Conservation (phyloP, 2,113 vertebrate species). For the Gallinago jamesoni region DNA sequence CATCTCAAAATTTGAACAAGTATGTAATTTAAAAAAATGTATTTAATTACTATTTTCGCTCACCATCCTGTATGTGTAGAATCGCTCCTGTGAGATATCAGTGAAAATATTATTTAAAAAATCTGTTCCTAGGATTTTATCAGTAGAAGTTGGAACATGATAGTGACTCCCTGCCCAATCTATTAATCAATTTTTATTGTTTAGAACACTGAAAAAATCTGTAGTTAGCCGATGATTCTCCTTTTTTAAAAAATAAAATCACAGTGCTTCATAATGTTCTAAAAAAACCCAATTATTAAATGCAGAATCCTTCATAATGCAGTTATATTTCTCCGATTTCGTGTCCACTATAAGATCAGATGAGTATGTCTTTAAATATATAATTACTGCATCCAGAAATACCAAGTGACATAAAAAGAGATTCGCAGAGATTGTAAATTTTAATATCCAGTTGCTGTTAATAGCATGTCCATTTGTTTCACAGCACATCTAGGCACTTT, state of each 20-base stretch:
- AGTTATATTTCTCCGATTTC: background rate
- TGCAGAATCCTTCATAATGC: background rate
- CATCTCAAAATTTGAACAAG: background rate
- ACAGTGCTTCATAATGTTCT: background rate
- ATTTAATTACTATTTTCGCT: background rate
- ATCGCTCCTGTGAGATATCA: background rate
- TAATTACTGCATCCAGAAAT: background rate
- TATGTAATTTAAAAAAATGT: background rate
- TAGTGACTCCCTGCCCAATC: background rate
- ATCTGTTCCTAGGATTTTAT: background rate
- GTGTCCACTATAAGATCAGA: background rate
- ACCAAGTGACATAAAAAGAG: background rate
- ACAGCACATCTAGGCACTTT: background rate
- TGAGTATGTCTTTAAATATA: background rate
- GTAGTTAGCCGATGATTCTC: background rate
- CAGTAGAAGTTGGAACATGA: background rate
- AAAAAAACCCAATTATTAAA: background rate
- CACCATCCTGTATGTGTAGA: background rate
- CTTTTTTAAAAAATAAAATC: background rate
- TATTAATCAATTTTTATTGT: background rate
- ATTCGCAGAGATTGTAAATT: background rate
- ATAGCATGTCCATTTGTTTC: background rate
- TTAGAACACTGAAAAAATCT: background rate
- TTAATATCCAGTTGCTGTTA: conserved; percentile 27
- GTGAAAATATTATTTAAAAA: background rate